phyloP scores from a whole-genome alignment of 2,888 invertebrate species.

The Nomada ruficornis region DNA sequence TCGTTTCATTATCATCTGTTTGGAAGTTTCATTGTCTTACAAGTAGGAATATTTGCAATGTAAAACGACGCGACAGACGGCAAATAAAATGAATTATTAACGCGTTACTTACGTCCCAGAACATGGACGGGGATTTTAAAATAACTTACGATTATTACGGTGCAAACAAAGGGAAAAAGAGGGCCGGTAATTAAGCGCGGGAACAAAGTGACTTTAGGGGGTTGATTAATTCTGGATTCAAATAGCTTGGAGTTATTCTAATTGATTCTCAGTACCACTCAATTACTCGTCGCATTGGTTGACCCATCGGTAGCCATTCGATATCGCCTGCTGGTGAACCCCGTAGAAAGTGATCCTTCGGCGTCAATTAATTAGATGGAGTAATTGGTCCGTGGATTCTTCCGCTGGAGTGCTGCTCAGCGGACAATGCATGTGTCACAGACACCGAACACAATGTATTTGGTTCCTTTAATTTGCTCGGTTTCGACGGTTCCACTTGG shows the following conservation, averaged over 20 bases:
- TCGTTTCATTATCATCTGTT: neutral
- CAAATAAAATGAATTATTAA: conserved; percentile 17
- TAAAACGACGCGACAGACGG: neutral
- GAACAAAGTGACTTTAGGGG: conserved; percentile 32
- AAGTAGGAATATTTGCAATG: neutral
- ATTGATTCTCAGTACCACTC: conserved; percentile 47
- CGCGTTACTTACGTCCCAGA: conserved; percentile 2
- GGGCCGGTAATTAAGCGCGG: conserved; percentile 37
- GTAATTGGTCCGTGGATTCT: conserved; percentile 38
- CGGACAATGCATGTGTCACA: conserved; percentile 10
- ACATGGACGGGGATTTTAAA: conserved; percentile 2
- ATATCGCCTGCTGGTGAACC: conserved; percentile 21
- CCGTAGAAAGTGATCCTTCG: conserved; percentile 19
- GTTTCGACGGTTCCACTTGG: neutral
- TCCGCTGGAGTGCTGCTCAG: conserved; percentile 11
- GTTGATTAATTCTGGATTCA: conserved; percentile 50
- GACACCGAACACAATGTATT: neutral
- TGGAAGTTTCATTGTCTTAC: neutral
- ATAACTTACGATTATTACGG: conserved; percentile 32
- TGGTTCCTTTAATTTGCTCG: conserved; percentile 3
- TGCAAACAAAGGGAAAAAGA: conserved; percentile 32
- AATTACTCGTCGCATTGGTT: conserved; percentile 49
- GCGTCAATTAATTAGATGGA: conserved; percentile 39
- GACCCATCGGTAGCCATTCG: conserved; percentile 34
- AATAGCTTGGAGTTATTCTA: conserved; percentile 48